Evolutionary conservation across 2,113 vertebrate genomes (phyloP), one percentile per base, ranked within the genome.

Genomic region (Pelusios castaneus): DNA sequence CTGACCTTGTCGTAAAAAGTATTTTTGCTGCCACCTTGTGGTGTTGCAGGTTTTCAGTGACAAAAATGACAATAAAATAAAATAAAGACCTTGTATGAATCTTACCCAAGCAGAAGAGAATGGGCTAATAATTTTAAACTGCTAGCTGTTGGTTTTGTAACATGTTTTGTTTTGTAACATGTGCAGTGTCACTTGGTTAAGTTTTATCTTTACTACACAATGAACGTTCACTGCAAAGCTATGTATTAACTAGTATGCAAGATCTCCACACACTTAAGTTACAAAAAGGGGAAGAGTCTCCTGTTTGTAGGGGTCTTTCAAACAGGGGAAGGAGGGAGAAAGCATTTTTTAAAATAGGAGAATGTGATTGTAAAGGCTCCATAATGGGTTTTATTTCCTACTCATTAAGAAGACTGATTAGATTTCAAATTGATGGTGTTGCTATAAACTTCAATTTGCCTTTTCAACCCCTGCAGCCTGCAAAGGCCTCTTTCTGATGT

Each of bases 1-100:
- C 43, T 47, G 56, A 92, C 92, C 70, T 11, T 81, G 21, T 92
- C 55, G 45, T 84, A 85, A 97, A 96, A 97, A 94, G 85, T 95
- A 97, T 85, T 98, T 96, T 95, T 97, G 92, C 96, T 98, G 97
- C 98, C 98, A 98, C 85, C 98, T 97, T 93, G 97, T 98, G 98
- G 97, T 95, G 25, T 21, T 95, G 63, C 31, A 83, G 24, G 56
- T 41, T 89, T 80, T 91, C 93, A 89, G 73, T 95, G 58, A 58
- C 5, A 85, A 82, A 95, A 96, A 45, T 25, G 3, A 56, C 51
- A 24, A 38, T 17, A 52, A 52, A 52, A 52, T 5, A 63, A 31
- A 77, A 16, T 24, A 21, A 34, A 87, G 16, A 10, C 6, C n/a
- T 87, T 52, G 19, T 1, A 1, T 54, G 90, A 82, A 45, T 4